Evolutionary conservation across 2,888 invertebrate species (phyloP), one percentile per base, ranked within the genome.

Genomic region (Pteria penguin): DNA sequence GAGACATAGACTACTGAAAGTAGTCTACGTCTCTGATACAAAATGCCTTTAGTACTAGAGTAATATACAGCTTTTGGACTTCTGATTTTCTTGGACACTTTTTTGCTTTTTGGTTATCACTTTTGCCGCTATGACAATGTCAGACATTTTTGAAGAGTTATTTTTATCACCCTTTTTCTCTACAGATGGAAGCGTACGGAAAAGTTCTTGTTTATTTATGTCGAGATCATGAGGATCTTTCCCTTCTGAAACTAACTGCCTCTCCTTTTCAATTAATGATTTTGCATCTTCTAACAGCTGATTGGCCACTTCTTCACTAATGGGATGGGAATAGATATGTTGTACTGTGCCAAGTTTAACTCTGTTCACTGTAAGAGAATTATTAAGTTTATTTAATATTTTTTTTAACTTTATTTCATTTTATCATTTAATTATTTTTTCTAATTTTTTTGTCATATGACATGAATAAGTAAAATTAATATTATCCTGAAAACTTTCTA

Each of bases 351-450:
- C 88, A 24, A 90, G 69, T 61, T 87, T 85, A 2, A 89, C 88
- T 65, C 85, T 73, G 75, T 89, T 86, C 11, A 86, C 90, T 90
- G 87, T 18, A 84, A 83, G n/a, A 24, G 29, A 22, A n/a, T n/a
- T n/a, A n/a, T n/a, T n/a, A n/a, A n/a, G n/a, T n/a, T n/a, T n/a
- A n/a, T n/a, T n/a, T n/a, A n/a, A n/a, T n/a, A n/a, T n/a, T n/a
- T n/a, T n/a, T n/a, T n/a, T n/a, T n/a, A n/a, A n/a, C n/a, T n/a
- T n/a, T n/a, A n/a, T n/a, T n/a, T n/a, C n/a, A n/a, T n/a, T n/a
- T n/a, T n/a, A n/a, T n/a, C n/a, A n/a, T n/a, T n/a, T n/a, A n/a
- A n/a, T n/a, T n/a, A n/a, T n/a, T n/a, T n/a, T n/a, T n/a, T n/a
- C n/a, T n/a, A n/a, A n/a, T n/a, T n/a, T n/a, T n/a, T n/a, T n/a